Percentiles rank a stretch among this genome's conserved stretches.
Evolutionary conservation across 2,113 vertebrate species (phyloP).

Genomic region (Platysternon megacephalum): DNA sequence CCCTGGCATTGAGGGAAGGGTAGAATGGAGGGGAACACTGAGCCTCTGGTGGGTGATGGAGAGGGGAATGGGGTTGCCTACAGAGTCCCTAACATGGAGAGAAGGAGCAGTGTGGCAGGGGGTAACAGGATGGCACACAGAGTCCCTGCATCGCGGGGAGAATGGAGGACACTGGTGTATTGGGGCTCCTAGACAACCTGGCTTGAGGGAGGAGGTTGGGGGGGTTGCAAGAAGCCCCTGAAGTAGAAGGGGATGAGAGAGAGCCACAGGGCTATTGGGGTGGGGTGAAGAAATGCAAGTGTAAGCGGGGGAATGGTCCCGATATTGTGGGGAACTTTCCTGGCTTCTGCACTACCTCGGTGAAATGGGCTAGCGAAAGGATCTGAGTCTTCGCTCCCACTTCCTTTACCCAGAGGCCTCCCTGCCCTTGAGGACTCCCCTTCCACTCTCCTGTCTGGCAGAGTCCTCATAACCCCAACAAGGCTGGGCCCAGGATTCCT

Average conservation of each 20-base stretch:
- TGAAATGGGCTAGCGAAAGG: no score
- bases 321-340: no score
- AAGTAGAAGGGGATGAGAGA: not conserved
- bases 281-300: not conserved
- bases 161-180: not conserved
- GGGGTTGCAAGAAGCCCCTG: not conserved
- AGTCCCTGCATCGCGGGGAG: no score
- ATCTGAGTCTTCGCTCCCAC: no score
- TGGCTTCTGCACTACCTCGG: no score
- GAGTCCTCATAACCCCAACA: no score
- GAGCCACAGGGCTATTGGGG: not conserved
- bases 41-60: not conserved
- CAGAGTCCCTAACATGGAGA: not conserved
- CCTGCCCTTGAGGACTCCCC: no score
- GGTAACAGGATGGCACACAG: not conserved
- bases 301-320: no score
- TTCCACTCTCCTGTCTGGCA: no score
- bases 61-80: not conserved
- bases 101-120: not conserved
- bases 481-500: no score
- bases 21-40: not conserved
- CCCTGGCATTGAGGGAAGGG: not conserved
- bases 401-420: no score
- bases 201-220: accelerated
- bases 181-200: not conserved